Percentiles rank a stretch among this genome's conserved stretches.
Evolutionary conservation across 2,888 invertebrate genomes (phyloP).

Genomic region (Sceliomorpha sp.): DNA sequence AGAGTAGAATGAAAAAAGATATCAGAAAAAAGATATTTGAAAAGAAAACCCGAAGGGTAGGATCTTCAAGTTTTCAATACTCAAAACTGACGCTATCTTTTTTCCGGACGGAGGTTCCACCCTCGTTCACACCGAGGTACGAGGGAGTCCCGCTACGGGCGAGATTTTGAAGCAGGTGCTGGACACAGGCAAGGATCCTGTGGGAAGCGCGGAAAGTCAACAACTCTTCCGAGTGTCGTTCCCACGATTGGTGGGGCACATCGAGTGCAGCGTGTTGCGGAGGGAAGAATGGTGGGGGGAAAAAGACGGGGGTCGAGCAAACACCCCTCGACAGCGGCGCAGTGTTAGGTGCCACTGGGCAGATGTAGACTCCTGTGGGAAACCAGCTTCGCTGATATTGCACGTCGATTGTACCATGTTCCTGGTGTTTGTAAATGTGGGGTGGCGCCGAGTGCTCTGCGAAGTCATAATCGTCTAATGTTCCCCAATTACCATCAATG

Average conservation of each 20-base stretch:
- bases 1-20: too few species aligned
- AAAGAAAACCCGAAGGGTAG: too few species aligned
- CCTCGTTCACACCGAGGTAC: slow-evolving; percentile 43
- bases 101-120: slow-evolving; percentile 19
- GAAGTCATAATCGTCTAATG: too few species aligned
- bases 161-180: slow-evolving; percentile 75
- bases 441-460: too few species aligned
- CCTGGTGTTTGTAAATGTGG: slow-evolving; percentile 34
- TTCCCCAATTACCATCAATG: too few species aligned
- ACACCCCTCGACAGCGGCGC: slow-evolving; percentile 50
- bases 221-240: slow-evolving; percentile 79
- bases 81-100: slow-evolving; percentile 14
- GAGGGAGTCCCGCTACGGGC: slow-evolving; percentile 60
- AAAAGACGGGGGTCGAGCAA: slow-evolving; percentile 31
- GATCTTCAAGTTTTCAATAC: too few species aligned
- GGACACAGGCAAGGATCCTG: slow-evolving; percentile 71
- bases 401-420: slow-evolving; percentile 44
- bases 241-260: slow-evolving; percentile 77
- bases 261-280: slow-evolving; percentile 55
- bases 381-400: slow-evolving; percentile 65
- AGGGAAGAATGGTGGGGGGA: slow-evolving; percentile 48
- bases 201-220: slow-evolving; percentile 80
- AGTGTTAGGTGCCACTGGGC: slow-evolving; percentile 61
- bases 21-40: too few species aligned
- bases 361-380: slow-evolving; percentile 79